Evolutionary conservation across 2,113 vertebrate species (phyloP).

Genomic region (Cnemophilus loriae): DNA sequence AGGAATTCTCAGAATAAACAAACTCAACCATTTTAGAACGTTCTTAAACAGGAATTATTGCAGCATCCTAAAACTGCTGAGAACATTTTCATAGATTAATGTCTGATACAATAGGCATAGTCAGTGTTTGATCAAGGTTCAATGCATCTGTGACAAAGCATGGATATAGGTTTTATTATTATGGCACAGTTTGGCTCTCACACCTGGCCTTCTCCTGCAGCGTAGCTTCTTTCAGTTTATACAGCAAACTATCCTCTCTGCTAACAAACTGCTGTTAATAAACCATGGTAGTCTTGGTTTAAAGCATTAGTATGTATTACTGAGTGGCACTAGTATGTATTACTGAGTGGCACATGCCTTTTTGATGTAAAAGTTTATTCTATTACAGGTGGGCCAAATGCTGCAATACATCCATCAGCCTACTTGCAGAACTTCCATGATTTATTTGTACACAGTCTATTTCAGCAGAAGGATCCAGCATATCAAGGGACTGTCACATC

Average conservation of each 20-base stretch:
- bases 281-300: not conserved
- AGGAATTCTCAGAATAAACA: not conserved
- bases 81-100: not conserved
- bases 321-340: not conserved
- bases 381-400: slow-evolving; percentile 2
- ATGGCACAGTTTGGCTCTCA: not conserved
- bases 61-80: not conserved
- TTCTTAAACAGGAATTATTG: not conserved
- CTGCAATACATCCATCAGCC: not conserved
- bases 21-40: not conserved
- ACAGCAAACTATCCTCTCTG: not conserved
- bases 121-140: not conserved
- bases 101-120: accelerated
- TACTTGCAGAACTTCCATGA: not conserved
- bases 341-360: not conserved
- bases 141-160: not conserved
- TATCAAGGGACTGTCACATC: not conserved
- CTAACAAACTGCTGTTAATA: not conserved
- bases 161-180: accelerated
- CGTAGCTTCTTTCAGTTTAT: not conserved
- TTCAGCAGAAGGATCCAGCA: not conserved
- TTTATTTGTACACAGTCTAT: not conserved
- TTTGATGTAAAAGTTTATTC: not conserved
- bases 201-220: not conserved
- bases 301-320: not conserved